Conservation (phyloP, 2,888 invertebrate species). For the Stenoptilia bipunctidactyla region DNA sequence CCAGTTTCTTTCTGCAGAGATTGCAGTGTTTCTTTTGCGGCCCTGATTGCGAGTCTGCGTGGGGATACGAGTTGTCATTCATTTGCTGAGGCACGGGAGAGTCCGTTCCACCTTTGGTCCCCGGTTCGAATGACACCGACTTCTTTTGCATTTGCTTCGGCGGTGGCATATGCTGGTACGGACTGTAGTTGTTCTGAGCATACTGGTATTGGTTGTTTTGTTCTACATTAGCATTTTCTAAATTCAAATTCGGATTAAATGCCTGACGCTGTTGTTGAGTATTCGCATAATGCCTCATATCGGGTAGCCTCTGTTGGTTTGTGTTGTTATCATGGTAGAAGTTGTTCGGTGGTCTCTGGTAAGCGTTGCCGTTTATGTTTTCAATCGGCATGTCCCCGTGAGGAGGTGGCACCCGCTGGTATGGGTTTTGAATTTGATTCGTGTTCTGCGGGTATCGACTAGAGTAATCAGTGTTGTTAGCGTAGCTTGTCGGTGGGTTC, state of each 20-base stretch:
- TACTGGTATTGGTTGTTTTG: conserved; percentile 40
- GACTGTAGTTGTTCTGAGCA: conserved; percentile 49
- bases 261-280: conserved; percentile 43
- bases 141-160: conserved; percentile 77
- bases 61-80: conserved; percentile 34
- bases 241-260: conserved; percentile 46
- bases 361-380: conserved; percentile 40
- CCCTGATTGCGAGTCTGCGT: conserved; percentile 29
- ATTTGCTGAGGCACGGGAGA: conserved; percentile 55
- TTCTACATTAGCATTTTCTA: conserved; percentile 30
- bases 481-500: conserved; percentile 63
- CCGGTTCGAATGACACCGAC: conserved; percentile 79
- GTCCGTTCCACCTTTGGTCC: conserved; percentile 76
- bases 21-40: conserved; percentile 79
- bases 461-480: conserved; percentile 60
- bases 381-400: conserved; percentile 55
- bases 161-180: conserved; percentile 75
- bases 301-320: conserved; percentile 32
- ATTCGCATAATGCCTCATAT: conserved; percentile 42
- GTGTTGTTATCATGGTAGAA: conserved; percentile 39
- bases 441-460: conserved; percentile 57
- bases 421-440: conserved; percentile 50
- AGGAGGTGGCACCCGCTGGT: conserved; percentile 74
- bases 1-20: conserved; percentile 88
- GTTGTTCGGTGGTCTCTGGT: conserved; percentile 49